Evolutionary conservation across 2,113 vertebrate genomes (phyloP), one percentile per base, ranked within the genome.

Genomic region (Gila orcuttii): DNA sequence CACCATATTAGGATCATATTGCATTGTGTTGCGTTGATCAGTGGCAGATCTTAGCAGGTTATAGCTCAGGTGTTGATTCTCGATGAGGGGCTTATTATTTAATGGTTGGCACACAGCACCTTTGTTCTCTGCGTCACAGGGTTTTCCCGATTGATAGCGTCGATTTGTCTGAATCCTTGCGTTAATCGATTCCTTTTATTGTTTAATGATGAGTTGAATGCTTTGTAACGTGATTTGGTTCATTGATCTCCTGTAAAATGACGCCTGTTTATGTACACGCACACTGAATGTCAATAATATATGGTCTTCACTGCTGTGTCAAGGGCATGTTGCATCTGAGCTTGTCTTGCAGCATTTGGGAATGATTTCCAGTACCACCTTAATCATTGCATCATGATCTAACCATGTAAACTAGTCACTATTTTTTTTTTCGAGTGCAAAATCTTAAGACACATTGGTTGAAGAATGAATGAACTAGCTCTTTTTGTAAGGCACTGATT

Each of bases 51-150:
- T 52, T 23, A 21, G 17, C 45, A 4, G 17, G 60, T 47, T 68
- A 33, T 31, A 33, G 47, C 23, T n/a, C 77, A 60, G 8, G n/a
- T 69, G 13, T 39, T 13, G 25, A 6, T 17, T 57, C 17, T 83
- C 33, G 47, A 17, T 2, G 66, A 36, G 68, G 33, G 19, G 73
- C 39, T 55, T 76, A 28, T 59, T 60, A 77, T 84, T 83, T 84
- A 62, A 79, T 85, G 55, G 69, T 45, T 79, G 79, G 33, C 17
- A 50, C 19, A 42, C 79, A 57, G 64, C 83, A 89, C 79, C 83
- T 89, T 89, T 89, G 88, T 89, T 89, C 88, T 87, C 88, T 89
- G 88, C 88, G 88, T 82, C 88, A 89, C 79, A 57, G 78, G 15
- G 62, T 76, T 83, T 23, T 62, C 57, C 71, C 78, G 33, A 21